Evolutionary conservation across 2,888 invertebrate genomes (phyloP).

Genomic region (Caenorhabditis sulstoni): DNA sequence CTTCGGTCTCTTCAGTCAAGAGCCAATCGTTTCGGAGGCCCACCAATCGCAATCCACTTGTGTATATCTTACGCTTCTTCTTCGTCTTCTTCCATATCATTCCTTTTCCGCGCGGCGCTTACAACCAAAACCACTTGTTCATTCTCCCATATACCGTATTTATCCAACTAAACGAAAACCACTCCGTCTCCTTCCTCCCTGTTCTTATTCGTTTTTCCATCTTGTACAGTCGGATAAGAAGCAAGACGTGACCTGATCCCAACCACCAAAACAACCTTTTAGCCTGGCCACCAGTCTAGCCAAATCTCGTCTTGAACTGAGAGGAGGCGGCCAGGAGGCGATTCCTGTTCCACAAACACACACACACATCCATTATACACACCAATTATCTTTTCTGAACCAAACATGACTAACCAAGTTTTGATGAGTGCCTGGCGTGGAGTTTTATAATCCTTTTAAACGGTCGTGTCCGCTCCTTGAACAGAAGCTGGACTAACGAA

Average conservation of each 20-base stretch:
- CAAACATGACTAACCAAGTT: constrained; percentile 61
- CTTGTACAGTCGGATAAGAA: constrained; percentile 30
- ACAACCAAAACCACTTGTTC: constrained; percentile 28
- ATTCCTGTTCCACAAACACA: constrained; percentile 59
- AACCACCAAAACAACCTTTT: constrained; percentile 52
- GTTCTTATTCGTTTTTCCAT: background rate
- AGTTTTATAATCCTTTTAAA: constrained; percentile 54
- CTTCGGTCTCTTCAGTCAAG: constrained; percentile 40
- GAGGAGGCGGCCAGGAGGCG: constrained; percentile 13
- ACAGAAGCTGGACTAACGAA: constrained; percentile 17
- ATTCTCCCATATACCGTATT: constrained; percentile 16
- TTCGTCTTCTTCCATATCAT: constrained; percentile 27
- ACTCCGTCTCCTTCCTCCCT: constrained; percentile 9
- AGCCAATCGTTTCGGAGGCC: constrained; percentile 41
- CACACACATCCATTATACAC: constrained; percentile 62
- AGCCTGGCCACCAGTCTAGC: constrained; percentile 30
- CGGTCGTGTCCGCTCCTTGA: constrained; percentile 26
- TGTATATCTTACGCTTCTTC: constrained; percentile 30
- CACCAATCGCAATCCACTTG: constrained; percentile 35
- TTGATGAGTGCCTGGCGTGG: constrained; percentile 46
- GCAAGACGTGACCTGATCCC: constrained; percentile 44
- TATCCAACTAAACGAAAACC: constrained; percentile 16
- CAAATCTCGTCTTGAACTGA: constrained; percentile 47
- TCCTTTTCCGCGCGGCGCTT: constrained; percentile 12
- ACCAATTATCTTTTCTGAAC: constrained; percentile 63